Conservation (phyloP, 2,113 vertebrate species). For the Corythaeola cristata region DNA sequence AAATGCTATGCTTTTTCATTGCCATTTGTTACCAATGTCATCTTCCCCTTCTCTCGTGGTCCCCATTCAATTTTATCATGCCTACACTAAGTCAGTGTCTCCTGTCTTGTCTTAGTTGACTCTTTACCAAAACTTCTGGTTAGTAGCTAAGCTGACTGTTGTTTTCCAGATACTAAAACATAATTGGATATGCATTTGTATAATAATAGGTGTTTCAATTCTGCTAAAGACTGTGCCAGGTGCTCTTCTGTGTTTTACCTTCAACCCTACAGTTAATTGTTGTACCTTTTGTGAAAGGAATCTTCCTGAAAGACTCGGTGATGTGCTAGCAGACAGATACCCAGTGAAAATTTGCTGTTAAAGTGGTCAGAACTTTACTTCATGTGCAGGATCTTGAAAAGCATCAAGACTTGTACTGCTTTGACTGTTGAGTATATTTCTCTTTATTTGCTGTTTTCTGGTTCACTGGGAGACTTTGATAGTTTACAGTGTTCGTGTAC, state of each 20-base stretch:
- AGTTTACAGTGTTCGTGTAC: neutral
- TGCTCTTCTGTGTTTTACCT: neutral
- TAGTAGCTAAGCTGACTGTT: neutral
- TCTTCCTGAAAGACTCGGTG: neutral
- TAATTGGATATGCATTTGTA: neutral
- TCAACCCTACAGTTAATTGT: neutral
- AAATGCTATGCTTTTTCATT: constrained; percentile 14
- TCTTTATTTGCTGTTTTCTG: neutral
- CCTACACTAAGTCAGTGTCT: neutral
- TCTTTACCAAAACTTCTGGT: neutral
- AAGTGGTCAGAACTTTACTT: neutral
- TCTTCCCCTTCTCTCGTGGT: neutral
- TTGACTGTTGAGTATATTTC: neutral
- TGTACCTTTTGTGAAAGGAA: neutral
- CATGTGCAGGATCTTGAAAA: neutral
- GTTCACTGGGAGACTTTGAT: neutral
- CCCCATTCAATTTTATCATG: neutral
- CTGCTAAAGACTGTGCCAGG: neutral
- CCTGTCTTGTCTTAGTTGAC: neutral
- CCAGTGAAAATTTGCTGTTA: neutral
- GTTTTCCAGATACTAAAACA: neutral
- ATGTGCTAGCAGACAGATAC: neutral
- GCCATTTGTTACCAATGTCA: neutral
- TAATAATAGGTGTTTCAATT: neutral
- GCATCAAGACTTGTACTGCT: neutral